Evolutionary conservation across 1,140 invertebrate species (phyloP), one percentile per base, ranked within the genome.

Genomic region (Proctacanthus coquilletti): DNA sequence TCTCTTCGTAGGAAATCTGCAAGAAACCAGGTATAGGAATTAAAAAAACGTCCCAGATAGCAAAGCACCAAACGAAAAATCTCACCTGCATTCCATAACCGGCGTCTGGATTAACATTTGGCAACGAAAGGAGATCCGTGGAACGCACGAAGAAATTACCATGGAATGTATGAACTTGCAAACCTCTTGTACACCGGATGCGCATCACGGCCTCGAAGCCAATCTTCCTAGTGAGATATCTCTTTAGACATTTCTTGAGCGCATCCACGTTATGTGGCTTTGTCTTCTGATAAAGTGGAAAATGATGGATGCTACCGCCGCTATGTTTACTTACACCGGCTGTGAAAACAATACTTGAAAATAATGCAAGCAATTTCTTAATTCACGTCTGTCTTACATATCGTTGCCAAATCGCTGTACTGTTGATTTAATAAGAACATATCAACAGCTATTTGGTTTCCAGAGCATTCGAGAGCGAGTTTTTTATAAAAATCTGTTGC

Each of bases 171-270:
- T 98, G 91, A 44, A 98, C 92, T 21, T 84, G 72, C 30, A 98
- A 62, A 13, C 95, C 87, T 60, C 81, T 74, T 6, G 91, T 93
- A 56, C 91, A 98, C 4, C 95, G 71, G 39, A 98, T 80, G 52
- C 96, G 72, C 88, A 99, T 93, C 1, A 99, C 95, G 25, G 96
- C 87, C 63, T 99, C 96, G 60, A 98, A 97, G 21, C 96, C 95
- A 47, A 99, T 94, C 65, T 97, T 98, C 42, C 96, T 71, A 0
- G 84, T 86, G 2, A 99, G 65, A 65, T 99, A 99, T 32, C 95
- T 69, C 18, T 78, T 72, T 1, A 99, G 66, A 58, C 77, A 79
- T 40, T 74, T 68, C 23, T 82, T 75, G 40, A 96, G 82, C 34
- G 74, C 72, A 33, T 83, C 76, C 1, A 75, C 70, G 51, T 83